Conservation (phyloP, 2,113 vertebrate species). For the Cyprinodon brontotheroides region DNA sequence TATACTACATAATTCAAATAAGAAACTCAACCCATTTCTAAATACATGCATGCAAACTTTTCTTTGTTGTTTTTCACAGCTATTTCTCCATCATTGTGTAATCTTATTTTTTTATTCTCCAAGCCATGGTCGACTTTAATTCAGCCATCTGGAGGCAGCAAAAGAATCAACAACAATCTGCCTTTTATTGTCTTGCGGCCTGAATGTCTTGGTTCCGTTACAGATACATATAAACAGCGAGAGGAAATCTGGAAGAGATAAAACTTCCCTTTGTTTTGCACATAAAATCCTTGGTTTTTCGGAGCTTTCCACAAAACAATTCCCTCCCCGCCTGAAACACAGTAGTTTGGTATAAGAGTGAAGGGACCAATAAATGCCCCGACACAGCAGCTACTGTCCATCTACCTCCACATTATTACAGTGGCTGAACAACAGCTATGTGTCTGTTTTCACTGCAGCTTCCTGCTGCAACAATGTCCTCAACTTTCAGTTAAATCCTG, state of each 20-base stretch:
- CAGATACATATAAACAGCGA: neutral
- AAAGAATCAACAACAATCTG: neutral
- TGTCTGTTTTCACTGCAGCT: slow-evolving; percentile 4
- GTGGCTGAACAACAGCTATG: slow-evolving; percentile 62
- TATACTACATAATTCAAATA: too few relatives aligned
- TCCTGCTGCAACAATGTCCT: slow-evolving; percentile 11
- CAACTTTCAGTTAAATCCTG: neutral
- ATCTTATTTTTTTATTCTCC: too few relatives aligned
- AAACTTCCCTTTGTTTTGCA: too few relatives aligned
- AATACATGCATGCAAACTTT: too few relatives aligned
- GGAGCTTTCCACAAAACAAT: too few relatives aligned
- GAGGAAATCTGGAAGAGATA: too few relatives aligned
- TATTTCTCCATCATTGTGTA: too few relatives aligned
- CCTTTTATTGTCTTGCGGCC: slow-evolving; percentile 8
- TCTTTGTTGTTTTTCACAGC: too few relatives aligned
- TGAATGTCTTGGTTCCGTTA: slow-evolving; percentile 14
- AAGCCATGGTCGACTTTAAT: neutral
- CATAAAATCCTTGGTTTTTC: too few relatives aligned
- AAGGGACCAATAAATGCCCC: too few relatives aligned
- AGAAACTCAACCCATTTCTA: too few relatives aligned
- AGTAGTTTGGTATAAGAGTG: too few relatives aligned
- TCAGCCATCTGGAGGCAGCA: neutral
- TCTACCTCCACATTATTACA: slow-evolving; percentile 56
- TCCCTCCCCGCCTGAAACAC: slow-evolving; percentile 1
- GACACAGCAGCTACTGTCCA: slow-evolving; percentile 38